Evolutionary conservation across 2,888 invertebrate species (phyloP).

Genomic region (Stratiomys singularior): DNA sequence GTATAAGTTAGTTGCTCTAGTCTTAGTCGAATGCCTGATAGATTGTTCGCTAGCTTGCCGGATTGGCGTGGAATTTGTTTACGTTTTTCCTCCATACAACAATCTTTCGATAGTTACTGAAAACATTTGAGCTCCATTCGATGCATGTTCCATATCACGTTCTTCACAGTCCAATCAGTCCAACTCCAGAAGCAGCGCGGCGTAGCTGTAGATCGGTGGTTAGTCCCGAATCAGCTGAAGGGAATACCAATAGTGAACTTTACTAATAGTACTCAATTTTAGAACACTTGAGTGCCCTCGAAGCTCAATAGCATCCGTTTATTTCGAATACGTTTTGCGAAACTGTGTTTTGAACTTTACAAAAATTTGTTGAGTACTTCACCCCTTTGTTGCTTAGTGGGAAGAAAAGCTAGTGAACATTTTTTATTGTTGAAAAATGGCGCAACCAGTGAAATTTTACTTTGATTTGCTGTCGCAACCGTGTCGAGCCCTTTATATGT

Average conservation of each 20-base stretch:
- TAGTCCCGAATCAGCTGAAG: neutral
- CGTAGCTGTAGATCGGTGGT: neutral
- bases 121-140: neutral
- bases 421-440: conserved; percentile 55
- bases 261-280: neutral
- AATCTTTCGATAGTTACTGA: neutral
- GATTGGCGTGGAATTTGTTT: conserved; percentile 32
- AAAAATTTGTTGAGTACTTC: neutral
- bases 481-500: conserved; percentile 77
- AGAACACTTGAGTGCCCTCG: neutral
- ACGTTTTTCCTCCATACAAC: conserved; percentile 23
- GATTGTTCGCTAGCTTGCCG: conserved; percentile 17
- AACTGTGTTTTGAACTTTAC: neutral
- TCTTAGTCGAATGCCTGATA: neutral
- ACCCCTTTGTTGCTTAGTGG: neutral
- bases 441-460: conserved; percentile 72
- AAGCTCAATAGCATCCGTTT: neutral
- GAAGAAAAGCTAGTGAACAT: conserved; percentile 1
- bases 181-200: conserved; percentile 26
- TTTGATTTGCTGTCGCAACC: conserved; percentile 82
- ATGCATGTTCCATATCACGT: conserved; percentile 33
- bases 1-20: neutral
- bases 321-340: neutral
- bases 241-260: neutral
- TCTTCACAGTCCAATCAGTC: neutral